Evolutionary conservation across 2,113 vertebrate species (phyloP).

Genomic region (Pavo muticus): DNA sequence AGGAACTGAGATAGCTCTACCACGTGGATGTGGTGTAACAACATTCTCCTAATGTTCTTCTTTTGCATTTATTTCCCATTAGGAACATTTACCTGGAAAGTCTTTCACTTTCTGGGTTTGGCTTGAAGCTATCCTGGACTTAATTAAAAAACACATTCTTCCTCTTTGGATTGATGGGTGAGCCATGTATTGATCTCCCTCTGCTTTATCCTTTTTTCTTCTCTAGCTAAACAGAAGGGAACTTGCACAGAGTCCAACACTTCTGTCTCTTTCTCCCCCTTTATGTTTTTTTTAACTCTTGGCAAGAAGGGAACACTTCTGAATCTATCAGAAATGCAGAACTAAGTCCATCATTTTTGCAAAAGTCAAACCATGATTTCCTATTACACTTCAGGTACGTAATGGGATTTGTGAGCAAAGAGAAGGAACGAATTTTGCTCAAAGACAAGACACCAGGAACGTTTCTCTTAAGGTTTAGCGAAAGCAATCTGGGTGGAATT

Average conservation of each 20-base stretch:
- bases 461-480: constrained; percentile 94
- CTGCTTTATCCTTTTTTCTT: background rate
- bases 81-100: constrained; percentile 96
- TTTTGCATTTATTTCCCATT: background rate
- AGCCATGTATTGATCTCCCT: constrained; percentile 26
- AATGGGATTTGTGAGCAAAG: constrained; percentile 98
- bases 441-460: constrained; percentile 92
- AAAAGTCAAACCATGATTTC: background rate
- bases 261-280: background rate
- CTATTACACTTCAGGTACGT: constrained; percentile 81
- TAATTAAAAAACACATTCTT: constrained; percentile 96
- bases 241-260: background rate
- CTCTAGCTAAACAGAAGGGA: background rate
- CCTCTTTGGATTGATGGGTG: constrained; percentile 98
- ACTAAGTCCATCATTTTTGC: background rate
- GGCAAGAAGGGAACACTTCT: background rate
- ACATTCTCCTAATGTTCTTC: background rate
- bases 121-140: constrained; percentile 95
- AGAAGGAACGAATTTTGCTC: constrained; percentile 89
- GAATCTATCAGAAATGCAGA: background rate
- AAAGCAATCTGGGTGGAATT: constrained; percentile 96
- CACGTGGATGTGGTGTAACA: background rate
- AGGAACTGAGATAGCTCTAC: background rate
- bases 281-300: background rate
- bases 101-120: constrained; percentile 96